Evolutionary conservation across 2,888 invertebrate species (phyloP), one percentile per base, ranked within the genome.

Genomic region (Xestia ashworthii): DNA sequence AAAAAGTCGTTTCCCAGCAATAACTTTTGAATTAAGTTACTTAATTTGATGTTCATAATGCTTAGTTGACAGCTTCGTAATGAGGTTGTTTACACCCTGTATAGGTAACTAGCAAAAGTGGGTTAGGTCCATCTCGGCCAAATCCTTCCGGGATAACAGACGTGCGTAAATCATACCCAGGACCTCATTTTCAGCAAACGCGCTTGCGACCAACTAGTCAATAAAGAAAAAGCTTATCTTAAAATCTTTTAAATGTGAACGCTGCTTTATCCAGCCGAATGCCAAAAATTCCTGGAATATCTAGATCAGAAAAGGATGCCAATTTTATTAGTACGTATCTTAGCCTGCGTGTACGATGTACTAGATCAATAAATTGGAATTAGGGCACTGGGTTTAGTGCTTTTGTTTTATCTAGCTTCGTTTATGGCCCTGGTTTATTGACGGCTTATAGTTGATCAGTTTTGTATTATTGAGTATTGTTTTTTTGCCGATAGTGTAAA

Each of bases 331-430:
- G 48, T 48, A 58, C 60, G 60, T 32, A 50, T 62, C 62, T 71
- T 67, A 64, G 71, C 46, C 14, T 77, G 50, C 53, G 66, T 80
- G 77, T 77, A 77, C 71, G 78, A 78, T 58, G 44, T 62, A 62
- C 60, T 67, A 50, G 32, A 77, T 69, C 71, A 69, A 82, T 82
- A 76, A 68, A 82, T 38, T 77, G 69, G 81, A 83, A 69, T 65
- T 72, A 83, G 78, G 60, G 41, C 65, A 66, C n/a, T 8, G 62
- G 67, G 32, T 46, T 64, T 77, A 58, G 50, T 58, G 44, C 19
- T 46, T 74, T 64, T 38, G 9, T 77, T 68, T 71, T 77, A 82
- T 81, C 67, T 68, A 55, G 48, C 5, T 66, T 66, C 38, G 68
- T 82, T 76, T 60, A 80, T 67, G 22, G 53, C 11, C 0, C 38